phyloP scores from a whole-genome alignment of 64 coral and sea anemone genomes.

The Actinia equina region DNA sequence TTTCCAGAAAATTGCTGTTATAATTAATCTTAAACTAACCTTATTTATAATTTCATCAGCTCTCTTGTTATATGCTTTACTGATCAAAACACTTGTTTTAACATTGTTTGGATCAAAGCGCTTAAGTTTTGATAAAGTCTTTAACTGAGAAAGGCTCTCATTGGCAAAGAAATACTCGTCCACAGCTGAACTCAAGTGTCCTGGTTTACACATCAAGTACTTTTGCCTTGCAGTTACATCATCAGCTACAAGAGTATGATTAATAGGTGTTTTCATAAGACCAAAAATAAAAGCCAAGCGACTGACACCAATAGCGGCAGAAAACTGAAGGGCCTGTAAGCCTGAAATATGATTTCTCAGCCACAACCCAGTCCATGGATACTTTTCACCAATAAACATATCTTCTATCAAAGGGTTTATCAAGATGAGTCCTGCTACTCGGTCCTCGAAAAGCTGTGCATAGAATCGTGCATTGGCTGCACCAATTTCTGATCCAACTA shows the following conservation, averaged over 20 bases:
- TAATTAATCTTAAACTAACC: slow-evolving; percentile 27
- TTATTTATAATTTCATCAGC: slow-evolving; percentile 52
- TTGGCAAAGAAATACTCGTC: slow-evolving; percentile 91
- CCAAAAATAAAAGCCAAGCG: slow-evolving; percentile 80
- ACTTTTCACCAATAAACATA: slow-evolving; percentile 57
- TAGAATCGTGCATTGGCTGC: slow-evolving; percentile 92
- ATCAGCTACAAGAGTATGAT: slow-evolving; percentile 36
- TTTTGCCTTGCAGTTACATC: slow-evolving; percentile 69
- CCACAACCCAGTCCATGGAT: slow-evolving; percentile 68
- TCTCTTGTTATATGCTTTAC: slow-evolving; percentile 63
- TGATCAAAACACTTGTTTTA: slow-evolving; percentile 62
- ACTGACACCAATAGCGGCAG: slow-evolving; percentile 59
- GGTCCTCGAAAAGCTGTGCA: slow-evolving; percentile 74
- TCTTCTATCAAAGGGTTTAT: slow-evolving; percentile 85
- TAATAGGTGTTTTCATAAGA: slow-evolving; percentile 56
- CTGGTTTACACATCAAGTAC: slow-evolving; percentile 83
- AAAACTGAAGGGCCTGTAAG: slow-evolving; percentile 66
- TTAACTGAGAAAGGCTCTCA: slow-evolving; percentile 89
- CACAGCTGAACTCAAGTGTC: slow-evolving; percentile 83
- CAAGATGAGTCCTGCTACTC: slow-evolving; percentile 62
- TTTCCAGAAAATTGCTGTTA: neutral
- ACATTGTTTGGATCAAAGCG: slow-evolving; percentile 68
- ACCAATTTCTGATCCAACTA: slow-evolving; percentile 87
- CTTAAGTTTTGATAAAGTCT: slow-evolving; percentile 73
- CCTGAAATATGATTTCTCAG: slow-evolving; percentile 50